Evolutionary conservation across 2,888 invertebrate genomes (phyloP).

Genomic region (Carpatolechia fugitivella): DNA sequence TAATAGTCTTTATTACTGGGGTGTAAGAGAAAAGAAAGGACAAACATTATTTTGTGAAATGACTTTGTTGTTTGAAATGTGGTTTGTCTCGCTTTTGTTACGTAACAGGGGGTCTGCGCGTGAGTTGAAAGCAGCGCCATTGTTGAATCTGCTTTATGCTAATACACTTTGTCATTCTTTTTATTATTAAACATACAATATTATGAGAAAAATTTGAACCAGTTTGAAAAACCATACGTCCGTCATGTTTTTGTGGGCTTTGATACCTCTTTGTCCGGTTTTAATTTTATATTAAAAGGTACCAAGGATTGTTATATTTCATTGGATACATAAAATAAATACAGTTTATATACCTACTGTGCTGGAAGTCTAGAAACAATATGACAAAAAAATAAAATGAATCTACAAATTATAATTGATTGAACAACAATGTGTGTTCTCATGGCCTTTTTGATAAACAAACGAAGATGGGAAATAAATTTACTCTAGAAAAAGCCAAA

Average conservation of each 20-base stretch:
- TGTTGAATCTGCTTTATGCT: slow-evolving; percentile 55
- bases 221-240: background rate
- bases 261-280: background rate
- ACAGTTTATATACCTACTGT: no score
- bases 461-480: no score
- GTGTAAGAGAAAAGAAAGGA: background rate
- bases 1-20: background rate
- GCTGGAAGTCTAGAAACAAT: no score
- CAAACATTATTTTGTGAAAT: background rate
- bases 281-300: no score
- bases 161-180: slow-evolving; percentile 46
- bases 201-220: background rate
- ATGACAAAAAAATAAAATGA: no score
- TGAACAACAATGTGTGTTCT: no score
- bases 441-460: no score
- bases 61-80: background rate
- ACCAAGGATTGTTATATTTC: no score
- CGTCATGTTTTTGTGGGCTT: background rate
- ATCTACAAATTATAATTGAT: no score
- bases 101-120: slow-evolving; percentile 59
- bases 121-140: slow-evolving; percentile 57
- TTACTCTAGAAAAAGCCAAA: no score
- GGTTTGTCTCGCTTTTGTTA: slow-evolving; percentile 49
- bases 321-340: no score
- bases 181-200: slow-evolving; percentile 34